Conservation (phyloP, 2,113 vertebrate species). For the Gopherus flavomarginatus region DNA sequence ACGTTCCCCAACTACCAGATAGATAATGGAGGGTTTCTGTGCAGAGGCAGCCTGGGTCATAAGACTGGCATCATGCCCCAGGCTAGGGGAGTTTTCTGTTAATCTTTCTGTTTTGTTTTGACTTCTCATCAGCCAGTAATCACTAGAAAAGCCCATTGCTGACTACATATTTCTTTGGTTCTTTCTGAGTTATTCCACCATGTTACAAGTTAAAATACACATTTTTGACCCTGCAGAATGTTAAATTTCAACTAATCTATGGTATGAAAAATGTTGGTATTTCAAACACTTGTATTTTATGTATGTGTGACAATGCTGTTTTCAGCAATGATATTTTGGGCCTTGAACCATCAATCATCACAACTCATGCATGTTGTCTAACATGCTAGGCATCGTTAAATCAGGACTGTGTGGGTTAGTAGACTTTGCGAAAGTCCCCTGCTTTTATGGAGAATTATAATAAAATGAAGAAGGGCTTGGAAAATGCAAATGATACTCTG, state of each 20-base stretch:
- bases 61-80: accelerated
- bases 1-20: neutral
- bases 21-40: neutral
- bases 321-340: neutral
- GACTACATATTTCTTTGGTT: neutral
- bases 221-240: conserved; percentile 23
- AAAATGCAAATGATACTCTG: neutral
- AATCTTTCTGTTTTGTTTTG: neutral
- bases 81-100: neutral
- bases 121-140: neutral
- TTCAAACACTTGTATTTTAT: conserved; percentile 8
- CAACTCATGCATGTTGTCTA: neutral
- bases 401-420: neutral
- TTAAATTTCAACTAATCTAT: neutral
- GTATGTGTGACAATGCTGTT: neutral
- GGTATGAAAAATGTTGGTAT: neutral
- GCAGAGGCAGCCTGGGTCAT: neutral
- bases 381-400: neutral
- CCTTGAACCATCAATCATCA: neutral
- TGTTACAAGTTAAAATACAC: conserved; percentile 7
- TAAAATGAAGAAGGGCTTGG: neutral
- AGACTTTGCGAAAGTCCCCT: neutral
- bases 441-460: neutral
- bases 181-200: neutral
- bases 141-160: neutral